Conservation (phyloP, 2,797 vertebrate genomes). For the Delichon dasypus region DNA sequence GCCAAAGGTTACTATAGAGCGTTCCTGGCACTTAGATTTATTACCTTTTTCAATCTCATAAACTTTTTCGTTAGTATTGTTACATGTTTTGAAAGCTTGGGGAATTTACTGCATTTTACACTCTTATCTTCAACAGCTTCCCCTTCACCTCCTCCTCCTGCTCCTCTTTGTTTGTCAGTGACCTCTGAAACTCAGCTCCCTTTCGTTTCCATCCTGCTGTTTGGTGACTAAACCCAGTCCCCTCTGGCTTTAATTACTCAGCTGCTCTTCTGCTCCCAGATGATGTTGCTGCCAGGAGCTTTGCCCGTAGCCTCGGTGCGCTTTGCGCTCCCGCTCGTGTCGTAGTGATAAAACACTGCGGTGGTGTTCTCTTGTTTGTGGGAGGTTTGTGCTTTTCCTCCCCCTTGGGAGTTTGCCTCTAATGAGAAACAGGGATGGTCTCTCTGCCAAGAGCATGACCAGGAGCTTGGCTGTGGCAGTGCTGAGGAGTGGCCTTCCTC, state of each 20-base stretch:
- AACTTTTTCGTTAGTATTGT: background rate
- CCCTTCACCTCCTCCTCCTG: background rate
- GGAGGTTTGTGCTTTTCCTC: background rate
- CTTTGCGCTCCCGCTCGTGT: background rate
- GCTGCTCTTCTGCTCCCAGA: background rate
- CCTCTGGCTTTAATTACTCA: conserved; percentile 38
- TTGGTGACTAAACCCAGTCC: background rate
- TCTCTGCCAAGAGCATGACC: background rate
- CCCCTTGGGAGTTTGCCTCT: background rate
- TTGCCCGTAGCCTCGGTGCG: accelerated
- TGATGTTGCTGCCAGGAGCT: background rate
- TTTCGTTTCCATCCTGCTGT: background rate
- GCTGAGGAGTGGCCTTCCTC: background rate
- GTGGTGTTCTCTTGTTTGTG: background rate
- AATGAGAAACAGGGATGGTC: background rate
- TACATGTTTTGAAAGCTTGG: background rate
- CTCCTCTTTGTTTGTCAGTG: background rate
- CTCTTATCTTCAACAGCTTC: background rate
- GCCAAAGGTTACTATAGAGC: background rate
- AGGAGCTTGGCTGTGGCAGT: background rate
- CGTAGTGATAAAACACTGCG: accelerated
- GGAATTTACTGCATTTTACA: background rate
- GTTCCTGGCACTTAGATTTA: background rate
- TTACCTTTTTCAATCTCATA: background rate
- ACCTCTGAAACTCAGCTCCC: background rate